Evolutionary conservation across 2,888 invertebrate species (phyloP).

Genomic region (Cyclophora punctaria): DNA sequence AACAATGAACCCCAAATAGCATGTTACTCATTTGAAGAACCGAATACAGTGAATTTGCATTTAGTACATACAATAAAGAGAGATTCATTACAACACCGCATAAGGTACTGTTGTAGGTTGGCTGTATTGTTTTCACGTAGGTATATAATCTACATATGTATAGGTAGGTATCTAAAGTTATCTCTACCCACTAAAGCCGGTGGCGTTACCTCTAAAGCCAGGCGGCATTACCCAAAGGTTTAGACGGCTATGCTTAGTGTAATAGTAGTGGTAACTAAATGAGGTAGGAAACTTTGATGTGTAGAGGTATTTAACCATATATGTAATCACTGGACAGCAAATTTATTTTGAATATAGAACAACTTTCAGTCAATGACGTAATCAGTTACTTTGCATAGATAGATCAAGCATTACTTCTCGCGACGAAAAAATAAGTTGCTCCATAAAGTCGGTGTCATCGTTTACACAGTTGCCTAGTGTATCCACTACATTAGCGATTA

Average conservation of each 20-base stretch:
- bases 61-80: constrained; percentile 8
- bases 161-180: too few species aligned
- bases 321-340: too few species aligned
- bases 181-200: too few species aligned
- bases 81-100: constrained; percentile 14
- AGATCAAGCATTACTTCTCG: background rate
- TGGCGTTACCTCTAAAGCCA: too few species aligned
- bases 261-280: too few species aligned
- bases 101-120: constrained; percentile 30
- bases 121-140: constrained; percentile 43
- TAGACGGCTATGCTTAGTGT: too few species aligned
- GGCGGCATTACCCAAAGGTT: too few species aligned
- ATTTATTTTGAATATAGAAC: too few species aligned
- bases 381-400: background rate
- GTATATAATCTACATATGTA: constrained; percentile 2
- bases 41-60: constrained; percentile 7
- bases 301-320: too few species aligned
- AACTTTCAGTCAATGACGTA: constrained; percentile 7
- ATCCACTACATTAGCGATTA: background rate
- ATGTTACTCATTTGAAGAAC: background rate
- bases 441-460: too few species aligned
- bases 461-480: background rate
- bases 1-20: too few species aligned
- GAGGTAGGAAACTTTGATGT: too few species aligned
- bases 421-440: background rate